Evolutionary conservation across 37 sponge, comb jelly and placozoan genomes (phyloP).

Genomic region (Amphimedon queenslandica): DNA sequence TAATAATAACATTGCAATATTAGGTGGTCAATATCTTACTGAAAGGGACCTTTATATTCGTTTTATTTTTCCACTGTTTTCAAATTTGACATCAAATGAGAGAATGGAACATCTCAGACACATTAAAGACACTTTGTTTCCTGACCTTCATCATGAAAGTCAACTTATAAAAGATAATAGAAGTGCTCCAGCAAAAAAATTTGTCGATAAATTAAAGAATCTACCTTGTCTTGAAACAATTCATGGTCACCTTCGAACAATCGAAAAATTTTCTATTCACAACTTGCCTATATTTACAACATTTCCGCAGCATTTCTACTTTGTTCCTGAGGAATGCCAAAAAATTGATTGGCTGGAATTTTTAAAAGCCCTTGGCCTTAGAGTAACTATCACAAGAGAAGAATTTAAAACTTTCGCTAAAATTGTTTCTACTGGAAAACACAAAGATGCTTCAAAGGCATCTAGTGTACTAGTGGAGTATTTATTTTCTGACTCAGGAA

Average conservation of each 20-base stretch:
- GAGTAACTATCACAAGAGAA: background rate
- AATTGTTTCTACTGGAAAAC: conserved; percentile 1
- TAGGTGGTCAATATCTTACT: conserved; percentile 3
- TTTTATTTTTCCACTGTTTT: conserved; percentile 35
- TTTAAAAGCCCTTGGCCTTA: conserved; percentile 24
- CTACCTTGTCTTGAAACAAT: background rate
- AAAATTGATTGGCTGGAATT: conserved; percentile 27
- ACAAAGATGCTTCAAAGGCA: background rate
- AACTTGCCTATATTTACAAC: conserved; percentile 10
- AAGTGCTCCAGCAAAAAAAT: no score
- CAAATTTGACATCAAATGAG: conserved; percentile 17
- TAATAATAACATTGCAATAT: no score
- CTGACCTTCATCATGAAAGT: background rate
- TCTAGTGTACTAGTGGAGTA: no score
- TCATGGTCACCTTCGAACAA: background rate
- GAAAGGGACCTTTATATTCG: conserved; percentile 19
- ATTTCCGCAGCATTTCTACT: conserved; percentile 11
- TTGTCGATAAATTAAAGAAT: background rate
- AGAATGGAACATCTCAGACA: conserved; percentile 34
- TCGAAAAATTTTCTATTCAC: conserved; percentile 25
- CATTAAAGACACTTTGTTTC: no score
- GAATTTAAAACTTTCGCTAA: conserved; percentile 27
- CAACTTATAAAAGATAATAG: no score
- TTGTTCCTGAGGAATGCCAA: background rate
- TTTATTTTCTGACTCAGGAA: no score